Evolutionary conservation across 2,888 invertebrate genomes (phyloP).

Genomic region (Sinhomidia bicolor): DNA sequence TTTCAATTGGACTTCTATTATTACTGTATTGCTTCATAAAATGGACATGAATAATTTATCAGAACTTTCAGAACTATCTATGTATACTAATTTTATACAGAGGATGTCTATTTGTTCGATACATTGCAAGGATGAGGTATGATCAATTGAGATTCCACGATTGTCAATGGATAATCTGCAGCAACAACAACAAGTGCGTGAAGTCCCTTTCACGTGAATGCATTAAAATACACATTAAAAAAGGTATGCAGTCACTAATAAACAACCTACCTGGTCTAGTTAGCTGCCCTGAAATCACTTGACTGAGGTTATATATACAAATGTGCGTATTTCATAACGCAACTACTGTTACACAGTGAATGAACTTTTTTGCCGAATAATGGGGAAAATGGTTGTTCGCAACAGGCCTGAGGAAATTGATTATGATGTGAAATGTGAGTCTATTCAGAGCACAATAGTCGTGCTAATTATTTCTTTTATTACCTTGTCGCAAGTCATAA

Average conservation of each 20-base stretch:
- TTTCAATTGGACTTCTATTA: conserved; percentile 20
- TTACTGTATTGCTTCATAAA: conserved; percentile 48
- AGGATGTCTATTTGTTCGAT: background rate
- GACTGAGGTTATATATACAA: background rate
- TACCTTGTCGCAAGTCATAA: conserved; percentile 6
- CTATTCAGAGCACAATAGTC: conserved; percentile 57
- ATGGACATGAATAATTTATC: conserved; percentile 57
- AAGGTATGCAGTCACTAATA: background rate
- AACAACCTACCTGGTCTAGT: background rate
- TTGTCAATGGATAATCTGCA: conserved; percentile 29
- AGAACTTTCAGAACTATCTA: background rate
- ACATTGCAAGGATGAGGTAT: background rate
- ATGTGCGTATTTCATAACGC: background rate
- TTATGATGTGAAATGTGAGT: conserved; percentile 41
- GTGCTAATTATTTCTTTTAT: conserved; percentile 65
- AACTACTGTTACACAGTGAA: background rate
- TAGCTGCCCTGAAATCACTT: conserved; percentile 21
- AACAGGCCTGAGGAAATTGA: conserved; percentile 57
- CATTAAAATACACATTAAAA: background rate
- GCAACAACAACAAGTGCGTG: conserved; percentile 14
- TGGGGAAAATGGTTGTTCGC: background rate
- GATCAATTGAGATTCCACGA: conserved; percentile 44
- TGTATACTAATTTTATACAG: background rate
- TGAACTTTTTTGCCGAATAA: background rate
- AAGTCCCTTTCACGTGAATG: conserved; percentile 8